Evolutionary conservation across 1,140 invertebrate species (phyloP), one percentile per base, ranked within the genome.

Genomic region (Zaprionus davidi): DNA sequence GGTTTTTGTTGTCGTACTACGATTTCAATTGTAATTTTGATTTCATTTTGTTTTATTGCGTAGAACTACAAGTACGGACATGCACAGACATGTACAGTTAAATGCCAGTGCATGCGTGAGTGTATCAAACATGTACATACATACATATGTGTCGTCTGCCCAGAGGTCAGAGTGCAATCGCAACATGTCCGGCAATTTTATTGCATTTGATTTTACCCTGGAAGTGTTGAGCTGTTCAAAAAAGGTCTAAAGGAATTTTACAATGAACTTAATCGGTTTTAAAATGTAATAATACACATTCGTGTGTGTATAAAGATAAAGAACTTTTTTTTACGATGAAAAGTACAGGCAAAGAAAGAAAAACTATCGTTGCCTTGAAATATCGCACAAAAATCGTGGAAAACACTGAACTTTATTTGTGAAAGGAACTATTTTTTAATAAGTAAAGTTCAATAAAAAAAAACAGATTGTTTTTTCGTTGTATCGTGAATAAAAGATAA

Each of bases 131-230:
- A 17, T 24, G 20, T 24, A 22, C 3, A 2, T 22, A n/a, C 9
- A 22, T 11, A 17, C 17, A 20, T 49, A n/a, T 41, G 11, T 49
- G 46, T 51, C 46, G 46, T 24, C 46, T 5, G 46, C 46, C 46
- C 46, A 51, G 22, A 24, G 46, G 57, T 34, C 20, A 22, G 17
- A 22, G 9, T 38, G 20, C 36, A 24, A 46, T 41, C 22, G 59
- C 24, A 62, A 62, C 22, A 62, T 62, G 59, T 22, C n/a, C 9
- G 20, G 7, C 28, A 36, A 60, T 41, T 46, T 62, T 24, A 24
- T 66, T 66, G 34, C 34, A 56, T 55, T 66, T 41, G 49, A n/a
- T 41, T 9, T 58, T 68, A 68, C 38, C 38, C 65, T 49, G 26
- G 57, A 64, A 34, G 46, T 24, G 46, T 22, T 22, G 20, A 22